A percentile compares a stretch with the other conserved stretches of the same genome.
phyloP scores from a whole-genome alignment of 2,888 invertebrate genomes.

The Oasisia sp. region DNA sequence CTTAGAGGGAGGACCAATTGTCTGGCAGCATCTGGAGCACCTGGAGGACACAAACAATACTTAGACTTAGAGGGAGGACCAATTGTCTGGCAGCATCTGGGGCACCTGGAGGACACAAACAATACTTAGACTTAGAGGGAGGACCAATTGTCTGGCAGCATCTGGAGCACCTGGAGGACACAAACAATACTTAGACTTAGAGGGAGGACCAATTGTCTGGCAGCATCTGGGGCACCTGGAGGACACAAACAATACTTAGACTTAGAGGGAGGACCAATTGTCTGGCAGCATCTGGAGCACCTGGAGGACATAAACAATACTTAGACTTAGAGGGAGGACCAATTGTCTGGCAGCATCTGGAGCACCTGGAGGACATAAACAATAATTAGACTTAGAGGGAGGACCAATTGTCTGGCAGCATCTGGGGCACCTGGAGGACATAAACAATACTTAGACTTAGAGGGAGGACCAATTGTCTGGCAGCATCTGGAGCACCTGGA shows the following conservation, averaged over 20 bases:
- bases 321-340: conserved; percentile 57
- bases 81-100: conserved; percentile 66
- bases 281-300: conserved; percentile 66
- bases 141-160: conserved; percentile 68
- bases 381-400: not conserved
- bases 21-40: conserved; percentile 66
- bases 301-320: conserved; percentile 40
- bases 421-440: conserved; percentile 56
- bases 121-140: not conserved
- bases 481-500: conserved; percentile 63
- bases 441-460: not conserved
- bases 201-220: conserved; percentile 68
- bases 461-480: conserved; percentile 68
- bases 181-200: not conserved
- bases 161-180: conserved; percentile 56
- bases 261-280: conserved; percentile 64
- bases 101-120: conserved; percentile 50
- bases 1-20: conserved; percentile 64
- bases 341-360: conserved; percentile 66
- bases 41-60: conserved; percentile 40
- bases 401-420: conserved; percentile 68
- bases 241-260: not conserved
- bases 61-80: conserved; percentile 57
- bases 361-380: conserved; percentile 51
- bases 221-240: conserved; percentile 63